Base-by-base conservation (phyloP, 2,888 invertebrate genomes). In the Leptinotarsa haldemani region DNA sequence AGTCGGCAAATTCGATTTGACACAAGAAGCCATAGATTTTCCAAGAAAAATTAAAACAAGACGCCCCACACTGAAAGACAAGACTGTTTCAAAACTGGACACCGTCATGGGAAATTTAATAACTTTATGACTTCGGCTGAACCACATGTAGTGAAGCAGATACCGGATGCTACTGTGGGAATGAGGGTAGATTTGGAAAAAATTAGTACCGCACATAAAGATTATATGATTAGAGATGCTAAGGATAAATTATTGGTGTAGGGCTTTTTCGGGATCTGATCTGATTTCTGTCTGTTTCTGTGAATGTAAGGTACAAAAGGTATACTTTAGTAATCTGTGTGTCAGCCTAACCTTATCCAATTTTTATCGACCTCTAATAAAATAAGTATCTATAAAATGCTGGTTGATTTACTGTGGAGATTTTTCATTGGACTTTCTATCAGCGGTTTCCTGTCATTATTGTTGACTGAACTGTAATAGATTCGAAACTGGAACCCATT, bases 11-110 rank as follows among this genome's bases (percentile, higher is more conserved):
- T 50, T 47, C 16, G 66, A 66, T 16, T 52, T n/a, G 66, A 66
- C 66, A 50, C 16, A 25, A 50, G 66, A 66, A 66, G 52, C 66
- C 66, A 66, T 50, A 66, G n/a, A 66, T 1, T 66, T 66, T 50
- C 20, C 30, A 7, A 66, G 66, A 66, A 66, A 25, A 18, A 22
- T 18, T 16, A 20, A 40, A 52, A 67, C 40, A n/a, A 30, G 18
- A 30, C 52, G 53, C n/a, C 53, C 47, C 18, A 18, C 20, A 30
- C 50, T 52, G 67, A 53, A 67, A 67, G 50, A 30, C 25, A 20
- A 67, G 53, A 67, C 1, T 40, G 53, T 46, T 66, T 22, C 50
- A 66, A 13, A 30, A 53, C 46, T 53, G 52, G 53, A 67, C 30
- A 53, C 53, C 30, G 53, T 12, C 40, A 67, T 67, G 53, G 50